Base-by-base conservation (phyloP, 2,797 vertebrate genomes). In the Menidia menidia region DNA sequence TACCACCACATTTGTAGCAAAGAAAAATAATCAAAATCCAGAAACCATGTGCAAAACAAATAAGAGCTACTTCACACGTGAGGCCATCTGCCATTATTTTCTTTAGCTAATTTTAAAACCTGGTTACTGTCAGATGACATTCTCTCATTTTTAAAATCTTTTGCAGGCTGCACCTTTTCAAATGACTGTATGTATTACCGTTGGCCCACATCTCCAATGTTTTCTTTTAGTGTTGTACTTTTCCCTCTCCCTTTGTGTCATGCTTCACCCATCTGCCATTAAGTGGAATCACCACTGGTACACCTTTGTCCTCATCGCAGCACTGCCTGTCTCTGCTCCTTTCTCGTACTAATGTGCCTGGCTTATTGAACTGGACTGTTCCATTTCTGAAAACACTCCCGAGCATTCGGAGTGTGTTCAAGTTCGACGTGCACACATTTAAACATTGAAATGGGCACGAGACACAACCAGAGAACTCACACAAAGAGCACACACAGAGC, bases 401-500 rank as follows among this genome's bases (percentile, higher is more conserved):
- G 33, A 55, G 33, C 60, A 68, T 8, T 56, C 41, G 55, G 5
- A 39, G 10, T 39, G 43, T 63, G 50, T 44, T 53, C 67, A 66
- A 41, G 9, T 60, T 42, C 6, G 5, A 65, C 44, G 56, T 6
- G 54, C 53, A 81, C 64, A 77, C 68, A 55, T 63, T 69, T 61
- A 80, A 78, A 85, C 60, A 64, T 55, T 71, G 48, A 78, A 65
- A 61, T 14, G 48, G 60, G 68, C 75, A 76, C 68, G 78, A 80
- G 64, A 79, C 53, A 68, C 63, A 75, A 73, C 14, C 2, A 74
- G 64, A 78, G 68, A 85, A 78, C 85, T 58, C 85, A 77, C 78
- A 82, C 78, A 89, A 83, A 73, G 82, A 83, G 78, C 82, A 69
- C 85, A 84, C 82, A 87, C 80, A 78, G 78, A 74, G 86, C 59